These are phyloP conservation scores for Tetramorium simillimum DNA, from an alignment of 1,140 invertebrate genomes.

Conservation along the genomic window DNA sequence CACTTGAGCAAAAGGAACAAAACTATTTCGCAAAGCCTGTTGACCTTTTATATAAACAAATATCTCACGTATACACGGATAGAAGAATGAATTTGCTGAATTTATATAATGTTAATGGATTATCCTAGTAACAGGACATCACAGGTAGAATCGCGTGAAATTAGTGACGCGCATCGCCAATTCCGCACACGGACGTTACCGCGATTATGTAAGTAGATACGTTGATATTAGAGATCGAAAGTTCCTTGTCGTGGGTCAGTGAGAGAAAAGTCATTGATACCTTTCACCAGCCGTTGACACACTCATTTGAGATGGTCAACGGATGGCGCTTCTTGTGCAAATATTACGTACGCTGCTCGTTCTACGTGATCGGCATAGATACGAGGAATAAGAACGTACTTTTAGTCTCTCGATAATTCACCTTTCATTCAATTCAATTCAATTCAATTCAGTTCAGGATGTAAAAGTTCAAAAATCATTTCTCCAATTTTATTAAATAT, in stretches of 20 bases:
- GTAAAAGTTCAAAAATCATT: background rate
- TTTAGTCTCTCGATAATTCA: background rate
- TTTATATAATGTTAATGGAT: background rate
- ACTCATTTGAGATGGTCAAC: conserved; percentile 35
- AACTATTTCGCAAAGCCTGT: background rate
- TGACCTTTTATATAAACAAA: background rate
- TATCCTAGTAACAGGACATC: background rate
- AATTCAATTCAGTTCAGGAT: background rate
- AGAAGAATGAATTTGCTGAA: background rate
- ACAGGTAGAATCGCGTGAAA: background rate
- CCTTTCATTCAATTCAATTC: too few species aligned
- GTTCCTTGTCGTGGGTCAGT: conserved; percentile 69
- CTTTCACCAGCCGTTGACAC: conserved; percentile 73
- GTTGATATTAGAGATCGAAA: conserved; percentile 68
- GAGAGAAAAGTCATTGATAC: conserved; percentile 73
- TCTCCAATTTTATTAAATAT: background rate
- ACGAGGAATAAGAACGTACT: background rate
- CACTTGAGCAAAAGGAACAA: background rate
- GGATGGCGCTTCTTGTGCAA: conserved; percentile 43
- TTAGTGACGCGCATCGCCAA: conserved; percentile 30
- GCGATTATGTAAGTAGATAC: conserved; percentile 58
- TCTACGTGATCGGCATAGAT: conserved; percentile 4
- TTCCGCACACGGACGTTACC: conserved; percentile 16
- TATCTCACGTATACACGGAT: background rate
- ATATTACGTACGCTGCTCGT: conserved; percentile 30